These are phyloP conservation scores for Penaeus monodon DNA, from an alignment of 2,888 invertebrate species.

Conservation along the genomic window DNA sequence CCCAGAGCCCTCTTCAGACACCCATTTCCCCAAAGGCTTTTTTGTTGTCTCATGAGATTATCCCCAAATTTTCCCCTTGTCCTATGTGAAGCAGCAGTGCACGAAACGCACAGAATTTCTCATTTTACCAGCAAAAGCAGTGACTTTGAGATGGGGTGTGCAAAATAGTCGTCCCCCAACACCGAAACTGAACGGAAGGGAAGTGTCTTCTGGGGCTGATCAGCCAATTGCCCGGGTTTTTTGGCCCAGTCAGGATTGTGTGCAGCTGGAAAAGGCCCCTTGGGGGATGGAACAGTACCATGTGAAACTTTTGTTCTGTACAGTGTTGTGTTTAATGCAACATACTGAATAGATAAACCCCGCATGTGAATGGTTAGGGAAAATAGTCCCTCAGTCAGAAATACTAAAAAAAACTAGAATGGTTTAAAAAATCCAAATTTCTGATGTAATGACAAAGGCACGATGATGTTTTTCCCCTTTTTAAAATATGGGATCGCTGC, in stretches of 20 bases:
- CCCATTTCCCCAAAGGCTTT: no score
- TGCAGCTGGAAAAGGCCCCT: slow-evolving; percentile 58
- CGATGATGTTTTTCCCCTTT: slow-evolving; percentile 32
- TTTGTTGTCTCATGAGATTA: no score
- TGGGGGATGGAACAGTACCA: slow-evolving; percentile 61
- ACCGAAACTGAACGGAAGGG: no score
- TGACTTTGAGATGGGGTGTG: no score
- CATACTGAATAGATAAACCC: slow-evolving; percentile 56
- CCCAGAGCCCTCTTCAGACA: no score
- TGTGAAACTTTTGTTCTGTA: slow-evolving; percentile 61
- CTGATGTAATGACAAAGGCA: slow-evolving; percentile 53
- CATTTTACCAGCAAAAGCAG: no score
- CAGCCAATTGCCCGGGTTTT: no score
- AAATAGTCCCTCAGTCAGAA: slow-evolving; percentile 53
- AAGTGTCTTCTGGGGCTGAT: no score
- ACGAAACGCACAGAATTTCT: no score
- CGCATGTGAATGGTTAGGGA: slow-evolving; percentile 59
- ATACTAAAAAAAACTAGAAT: slow-evolving; percentile 35
- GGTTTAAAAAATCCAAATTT: slow-evolving; percentile 46
- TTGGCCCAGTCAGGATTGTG: slow-evolving; percentile 50
- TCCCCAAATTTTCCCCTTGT: no score
- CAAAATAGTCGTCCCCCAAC: no score
- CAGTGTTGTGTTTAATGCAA: slow-evolving; percentile 62
- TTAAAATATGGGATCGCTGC: slow-evolving; percentile 41
- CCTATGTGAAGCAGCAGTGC: no score